Conservation (phyloP, 1,140 invertebrate genomes). For the Magallana angulata region DNA sequence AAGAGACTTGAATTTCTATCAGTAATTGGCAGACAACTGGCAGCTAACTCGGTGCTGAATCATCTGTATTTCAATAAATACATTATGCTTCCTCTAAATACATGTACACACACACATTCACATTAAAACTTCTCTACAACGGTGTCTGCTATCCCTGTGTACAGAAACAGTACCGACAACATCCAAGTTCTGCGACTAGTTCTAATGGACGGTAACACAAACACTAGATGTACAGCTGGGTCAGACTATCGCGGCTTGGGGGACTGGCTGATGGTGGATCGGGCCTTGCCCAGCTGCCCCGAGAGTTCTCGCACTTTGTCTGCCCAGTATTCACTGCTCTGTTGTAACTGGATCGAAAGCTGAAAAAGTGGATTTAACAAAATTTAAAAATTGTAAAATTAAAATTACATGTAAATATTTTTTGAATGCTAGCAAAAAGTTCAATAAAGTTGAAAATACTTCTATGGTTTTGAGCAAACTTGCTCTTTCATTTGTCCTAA, state of each 20-base stretch:
- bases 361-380: constrained; percentile 61
- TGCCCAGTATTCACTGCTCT: constrained; percentile 78
- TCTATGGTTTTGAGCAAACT: not conserved
- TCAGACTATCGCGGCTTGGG: constrained; percentile 39
- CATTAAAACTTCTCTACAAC: not conserved
- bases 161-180: not conserved
- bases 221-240: not conserved
- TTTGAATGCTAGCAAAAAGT: not conserved
- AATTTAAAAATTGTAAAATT: not conserved
- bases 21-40: not conserved
- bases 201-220: constrained; percentile 28
- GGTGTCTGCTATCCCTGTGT: not conserved
- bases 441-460: not conserved
- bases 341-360: constrained; percentile 77
- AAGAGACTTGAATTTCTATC: too few species aligned
- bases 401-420: not conserved
- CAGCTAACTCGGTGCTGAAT: not conserved
- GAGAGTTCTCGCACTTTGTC: constrained; percentile 76
- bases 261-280: constrained; percentile 41
- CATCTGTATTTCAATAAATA: not conserved
- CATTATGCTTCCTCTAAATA: constrained; percentile 13
- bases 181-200: not conserved
- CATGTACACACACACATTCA: constrained; percentile 14
- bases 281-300: constrained; percentile 63
- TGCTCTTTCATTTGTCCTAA: not conserved